A percentile compares a stretch with the other conserved stretches of the same genome.
phyloP scores from a whole-genome alignment of 1,140 invertebrate genomes.

The Trachymyrmex cornetzi region DNA sequence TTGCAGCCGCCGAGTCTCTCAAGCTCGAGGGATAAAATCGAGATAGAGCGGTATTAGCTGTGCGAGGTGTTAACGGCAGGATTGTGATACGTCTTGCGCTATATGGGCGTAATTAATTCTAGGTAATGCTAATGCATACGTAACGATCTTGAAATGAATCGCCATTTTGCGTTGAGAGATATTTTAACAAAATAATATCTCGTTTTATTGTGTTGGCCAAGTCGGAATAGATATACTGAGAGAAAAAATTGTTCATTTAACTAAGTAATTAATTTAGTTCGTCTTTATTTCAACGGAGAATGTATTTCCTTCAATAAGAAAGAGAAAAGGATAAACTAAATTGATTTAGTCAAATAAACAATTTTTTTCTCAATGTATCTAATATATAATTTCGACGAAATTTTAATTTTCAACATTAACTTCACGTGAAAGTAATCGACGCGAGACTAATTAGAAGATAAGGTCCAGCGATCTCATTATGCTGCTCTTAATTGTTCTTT shows the following conservation, averaged over 20 bases:
- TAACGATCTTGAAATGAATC: neutral
- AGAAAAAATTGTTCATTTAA: neutral
- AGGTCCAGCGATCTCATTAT: too few species aligned
- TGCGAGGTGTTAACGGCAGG: slow-evolving; percentile 10
- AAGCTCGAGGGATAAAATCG: slow-evolving; percentile 21
- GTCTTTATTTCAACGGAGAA: too few species aligned
- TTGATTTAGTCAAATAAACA: too few species aligned
- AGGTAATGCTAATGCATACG: neutral
- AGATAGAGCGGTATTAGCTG: neutral
- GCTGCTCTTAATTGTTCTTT: neutral
- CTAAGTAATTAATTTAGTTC: neutral
- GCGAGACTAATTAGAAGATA: neutral
- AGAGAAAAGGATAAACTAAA: too few species aligned
- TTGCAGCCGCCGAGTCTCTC: neutral
- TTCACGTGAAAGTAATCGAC: neutral
- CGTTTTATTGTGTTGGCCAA: neutral
- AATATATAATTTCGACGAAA: too few species aligned
- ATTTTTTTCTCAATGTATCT: too few species aligned
- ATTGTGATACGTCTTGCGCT: neutral
- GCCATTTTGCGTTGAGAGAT: neutral
- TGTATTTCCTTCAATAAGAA: too few species aligned
- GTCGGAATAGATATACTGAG: neutral
- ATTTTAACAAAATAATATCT: neutral
- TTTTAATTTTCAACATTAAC: neutral
- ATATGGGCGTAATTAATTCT: neutral